Evolutionary conservation across 2,888 invertebrate genomes (phyloP).

Genomic region (Drosophila mayaguana): DNA sequence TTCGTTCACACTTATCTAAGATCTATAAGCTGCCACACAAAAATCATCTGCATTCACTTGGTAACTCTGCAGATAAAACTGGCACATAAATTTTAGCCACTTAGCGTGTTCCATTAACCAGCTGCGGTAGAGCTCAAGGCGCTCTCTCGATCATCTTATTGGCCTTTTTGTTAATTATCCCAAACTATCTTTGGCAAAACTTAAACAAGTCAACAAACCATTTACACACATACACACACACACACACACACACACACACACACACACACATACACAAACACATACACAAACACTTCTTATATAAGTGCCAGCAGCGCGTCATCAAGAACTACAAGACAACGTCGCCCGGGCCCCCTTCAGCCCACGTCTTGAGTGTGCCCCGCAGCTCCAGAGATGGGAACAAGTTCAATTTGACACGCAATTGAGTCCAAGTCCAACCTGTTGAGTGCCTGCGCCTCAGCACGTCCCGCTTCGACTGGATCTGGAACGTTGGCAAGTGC

Average conservation of each 20-base stretch:
- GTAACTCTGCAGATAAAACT: not conserved
- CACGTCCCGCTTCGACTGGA: conserved; percentile 2
- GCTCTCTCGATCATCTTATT: conserved; percentile 23
- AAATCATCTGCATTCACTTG: not conserved
- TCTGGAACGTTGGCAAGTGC: conserved; percentile 55
- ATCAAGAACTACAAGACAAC: conserved; percentile 38
- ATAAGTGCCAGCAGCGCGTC: conserved; percentile 28
- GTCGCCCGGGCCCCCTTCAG: not conserved
- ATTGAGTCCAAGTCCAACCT: conserved; percentile 66
- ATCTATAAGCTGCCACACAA: not conserved
- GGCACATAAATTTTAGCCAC: conserved; percentile 6
- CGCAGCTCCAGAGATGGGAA: conserved; percentile 1
- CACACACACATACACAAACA: conserved; percentile 3
- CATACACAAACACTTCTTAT: conserved; percentile 11
- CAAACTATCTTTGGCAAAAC: conserved; percentile 43
- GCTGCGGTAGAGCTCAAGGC: conserved; percentile 35
- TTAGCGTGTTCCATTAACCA: conserved; percentile 29
- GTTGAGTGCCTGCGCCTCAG: conserved; percentile 44
- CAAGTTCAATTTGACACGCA: conserved; percentile 76
- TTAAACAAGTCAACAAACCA: conserved; percentile 67
- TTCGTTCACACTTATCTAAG: not conserved
- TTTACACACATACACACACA: conserved; percentile 43
- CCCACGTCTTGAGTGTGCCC: not conserved
- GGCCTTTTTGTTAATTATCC: conserved; percentile 58
- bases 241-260: conserved; percentile 1